These are phyloP conservation scores for Lithosia quadra DNA, from an alignment of 2,888 invertebrate species.

Conservation along the genomic window DNA sequence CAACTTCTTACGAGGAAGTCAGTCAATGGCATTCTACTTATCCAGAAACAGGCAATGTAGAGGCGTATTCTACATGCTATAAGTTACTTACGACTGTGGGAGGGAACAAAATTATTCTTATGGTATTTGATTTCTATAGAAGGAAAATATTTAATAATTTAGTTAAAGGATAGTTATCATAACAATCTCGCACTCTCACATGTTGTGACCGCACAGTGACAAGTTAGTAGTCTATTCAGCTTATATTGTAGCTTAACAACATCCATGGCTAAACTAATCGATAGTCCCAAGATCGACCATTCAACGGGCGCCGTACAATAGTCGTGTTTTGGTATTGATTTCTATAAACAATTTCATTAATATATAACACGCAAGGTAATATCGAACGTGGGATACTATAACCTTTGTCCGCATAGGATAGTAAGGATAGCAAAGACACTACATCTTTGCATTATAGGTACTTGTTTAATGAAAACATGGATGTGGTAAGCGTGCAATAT, in stretches of 20 bases:
- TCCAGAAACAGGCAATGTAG: not conserved
- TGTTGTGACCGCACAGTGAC: not conserved
- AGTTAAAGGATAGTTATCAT: not conserved
- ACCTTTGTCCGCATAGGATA: not conserved
- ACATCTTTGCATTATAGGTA: constrained; percentile 19
- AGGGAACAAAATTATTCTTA: not conserved
- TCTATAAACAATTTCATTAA: constrained; percentile 4
- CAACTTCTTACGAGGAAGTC: too few species aligned
- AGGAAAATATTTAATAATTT: too few species aligned
- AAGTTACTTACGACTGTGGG: not conserved
- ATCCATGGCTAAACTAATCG: constrained; percentile 10
- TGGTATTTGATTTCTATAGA: not conserved
- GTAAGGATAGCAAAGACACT: constrained; percentile 7
- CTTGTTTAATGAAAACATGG: constrained; percentile 25
- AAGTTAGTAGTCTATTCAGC: not conserved
- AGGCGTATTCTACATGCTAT: not conserved
- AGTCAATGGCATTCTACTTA: too few species aligned
- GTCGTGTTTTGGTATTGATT: constrained; percentile 15
- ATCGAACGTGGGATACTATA: not conserved
- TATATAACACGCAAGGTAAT: not conserved
- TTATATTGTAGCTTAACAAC: not conserved
- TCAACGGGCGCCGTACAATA: constrained; percentile 10
- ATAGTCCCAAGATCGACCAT: constrained; percentile 20
- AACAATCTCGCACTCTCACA: not conserved
- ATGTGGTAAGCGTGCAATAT: constrained; percentile 11